Evolutionary conservation across 2,113 vertebrate species (phyloP).

Genomic region (Cyprinus carpio): DNA sequence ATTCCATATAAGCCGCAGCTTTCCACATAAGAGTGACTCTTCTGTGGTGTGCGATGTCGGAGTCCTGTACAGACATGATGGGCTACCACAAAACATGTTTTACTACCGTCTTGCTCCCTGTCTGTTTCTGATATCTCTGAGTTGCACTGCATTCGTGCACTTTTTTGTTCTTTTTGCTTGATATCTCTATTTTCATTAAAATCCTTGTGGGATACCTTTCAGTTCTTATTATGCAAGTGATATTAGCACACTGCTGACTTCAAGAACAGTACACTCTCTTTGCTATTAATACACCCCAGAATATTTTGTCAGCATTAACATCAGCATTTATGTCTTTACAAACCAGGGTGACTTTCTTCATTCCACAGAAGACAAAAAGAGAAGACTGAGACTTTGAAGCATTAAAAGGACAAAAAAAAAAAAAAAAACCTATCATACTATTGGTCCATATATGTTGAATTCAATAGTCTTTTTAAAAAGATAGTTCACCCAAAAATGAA

Average conservation of each 20-base stretch:
- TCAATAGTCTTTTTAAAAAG: neutral
- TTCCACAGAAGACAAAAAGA: conserved; percentile 3
- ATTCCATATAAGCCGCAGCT: conserved; percentile 23
- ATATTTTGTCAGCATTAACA: neutral
- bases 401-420: neutral
- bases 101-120: neutral
- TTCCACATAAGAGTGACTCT: neutral
- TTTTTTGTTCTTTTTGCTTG: conserved; percentile 46
- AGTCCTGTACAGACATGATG: conserved; percentile 12
- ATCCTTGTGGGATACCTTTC: conserved; percentile 59
- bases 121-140: neutral
- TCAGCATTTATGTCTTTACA: neutral
- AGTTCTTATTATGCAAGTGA: conserved; percentile 52
- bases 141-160: conserved; percentile 35
- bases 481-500: too few relatives aligned
- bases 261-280: conserved; percentile 11
- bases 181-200: conserved; percentile 46
- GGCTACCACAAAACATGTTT: conserved; percentile 3
- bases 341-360: neutral
- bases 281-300: conserved; percentile 23
- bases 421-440: neutral
- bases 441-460: neutral
- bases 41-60: neutral
- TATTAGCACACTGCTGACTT: neutral
- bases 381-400: neutral